Base-by-base conservation (phyloP, 1,140 invertebrate genomes). In the Drosophila takahashii region DNA sequence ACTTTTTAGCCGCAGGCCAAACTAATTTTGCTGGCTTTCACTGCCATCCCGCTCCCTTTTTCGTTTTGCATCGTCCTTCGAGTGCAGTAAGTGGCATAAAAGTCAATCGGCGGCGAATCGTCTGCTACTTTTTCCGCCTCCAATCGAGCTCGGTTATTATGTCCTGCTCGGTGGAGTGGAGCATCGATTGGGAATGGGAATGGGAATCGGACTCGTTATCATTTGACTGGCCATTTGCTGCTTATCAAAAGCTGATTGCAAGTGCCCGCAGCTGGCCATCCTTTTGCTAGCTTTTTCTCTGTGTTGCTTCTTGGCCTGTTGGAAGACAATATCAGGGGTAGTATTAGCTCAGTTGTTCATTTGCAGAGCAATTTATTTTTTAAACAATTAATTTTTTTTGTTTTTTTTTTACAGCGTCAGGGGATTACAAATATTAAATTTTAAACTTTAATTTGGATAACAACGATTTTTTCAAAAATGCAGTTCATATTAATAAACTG, bases 201-300 rank as follows among this genome's bases (percentile, higher is more conserved):
- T 58, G 60, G 47, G 34, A n/a, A 73, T 37, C 59, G 58, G 59
- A 58, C 60, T 86, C 81, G 81, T 87, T 83, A 87, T 87, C 84
- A 87, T 87, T 89, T 90, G 79, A 90, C 79, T 89, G 80, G 60
- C 84, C 84, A 87, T 87, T 87, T 87, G 65, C 70, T 84, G 84
- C 79, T 89, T 89, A 90, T 89, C 84, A 90, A 89, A 74, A 84
- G 84, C 84, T 89, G 84, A 89, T 89, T 89, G 84, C 85, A 73
- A 70, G 61, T 80, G 85, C 85, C 84, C 51, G 60, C 52, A 80
- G 84, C 84, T 58, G 37, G 53, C n/a, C 51, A 54, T 71, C n/a
- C 11, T 52, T 74, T 44, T 54, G 56, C 54, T 47, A 11, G 41
- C 34, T 47, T 27, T 37, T 58, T 41, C 18, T 51, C 39, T 48